Evolutionary conservation across 2,888 invertebrate species (phyloP).

Genomic region (Pedicia rivosa): DNA sequence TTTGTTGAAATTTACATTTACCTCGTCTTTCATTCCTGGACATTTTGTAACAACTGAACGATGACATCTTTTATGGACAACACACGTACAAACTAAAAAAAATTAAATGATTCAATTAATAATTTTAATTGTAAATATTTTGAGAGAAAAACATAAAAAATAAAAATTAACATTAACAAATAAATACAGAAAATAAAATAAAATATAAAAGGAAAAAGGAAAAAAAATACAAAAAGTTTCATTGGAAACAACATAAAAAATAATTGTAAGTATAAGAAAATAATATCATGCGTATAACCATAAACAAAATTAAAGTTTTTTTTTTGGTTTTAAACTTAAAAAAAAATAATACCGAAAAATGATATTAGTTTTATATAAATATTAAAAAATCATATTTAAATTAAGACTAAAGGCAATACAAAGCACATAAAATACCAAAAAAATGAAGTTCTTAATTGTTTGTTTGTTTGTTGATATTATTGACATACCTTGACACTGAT

Average conservation of each 20-base stretch:
- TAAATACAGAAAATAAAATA: too few species aligned
- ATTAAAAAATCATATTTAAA: too few species aligned
- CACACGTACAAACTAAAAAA: conserved; percentile 88
- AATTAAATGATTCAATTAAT: conserved; percentile 16
- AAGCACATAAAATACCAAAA: too few species aligned
- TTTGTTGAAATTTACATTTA: conserved; percentile 12
- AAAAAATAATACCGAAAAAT: too few species aligned
- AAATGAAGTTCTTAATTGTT: not conserved
- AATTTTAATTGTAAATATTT: too few species aligned
- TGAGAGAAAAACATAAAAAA: not conserved
- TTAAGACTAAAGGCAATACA: not conserved
- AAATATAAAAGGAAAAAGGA: too few species aligned
- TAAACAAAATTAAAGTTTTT: too few species aligned
- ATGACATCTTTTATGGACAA: conserved; percentile 98
- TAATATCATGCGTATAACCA: too few species aligned
- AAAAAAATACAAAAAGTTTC: not conserved
- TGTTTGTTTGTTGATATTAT: conserved; percentile 1
- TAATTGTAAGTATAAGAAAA: too few species aligned
- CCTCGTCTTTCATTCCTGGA: conserved; percentile 92
- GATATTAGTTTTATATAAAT: too few species aligned
- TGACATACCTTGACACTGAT: conserved; percentile 86
- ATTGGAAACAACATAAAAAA: too few species aligned
- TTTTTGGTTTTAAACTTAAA: too few species aligned
- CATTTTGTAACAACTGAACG: conserved; percentile 95
- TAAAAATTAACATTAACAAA: not conserved